Conservation (phyloP, 2,797 vertebrate genomes). For the Bucorvus abyssinicus region DNA sequence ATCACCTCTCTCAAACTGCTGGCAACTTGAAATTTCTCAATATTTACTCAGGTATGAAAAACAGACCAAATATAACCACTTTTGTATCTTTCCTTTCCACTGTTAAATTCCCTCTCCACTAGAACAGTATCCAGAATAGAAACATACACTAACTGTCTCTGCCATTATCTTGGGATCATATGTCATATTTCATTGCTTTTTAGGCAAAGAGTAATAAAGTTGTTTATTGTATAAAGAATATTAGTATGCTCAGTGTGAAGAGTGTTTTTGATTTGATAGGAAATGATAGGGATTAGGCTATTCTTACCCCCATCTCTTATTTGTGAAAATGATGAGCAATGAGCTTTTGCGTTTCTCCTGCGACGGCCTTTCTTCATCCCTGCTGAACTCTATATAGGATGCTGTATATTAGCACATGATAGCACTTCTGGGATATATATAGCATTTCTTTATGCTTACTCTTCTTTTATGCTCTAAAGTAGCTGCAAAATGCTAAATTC, state of each 20-base stretch:
- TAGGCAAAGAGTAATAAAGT: neutral
- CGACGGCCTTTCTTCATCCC: neutral
- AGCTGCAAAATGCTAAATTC: conserved; percentile 22
- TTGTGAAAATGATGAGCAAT: neutral
- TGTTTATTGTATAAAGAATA: neutral
- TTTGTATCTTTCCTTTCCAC: neutral
- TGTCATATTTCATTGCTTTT: neutral
- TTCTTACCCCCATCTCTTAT: neutral
- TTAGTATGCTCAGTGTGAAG: neutral
- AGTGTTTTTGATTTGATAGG: neutral
- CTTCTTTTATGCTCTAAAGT: neutral
- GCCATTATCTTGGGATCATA: neutral
- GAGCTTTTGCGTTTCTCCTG: neutral
- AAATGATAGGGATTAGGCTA: neutral
- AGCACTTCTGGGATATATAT: neutral
- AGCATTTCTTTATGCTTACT: neutral
- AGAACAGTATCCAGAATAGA: neutral
- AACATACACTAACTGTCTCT: neutral
- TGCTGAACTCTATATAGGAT: neutral
- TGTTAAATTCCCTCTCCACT: neutral
- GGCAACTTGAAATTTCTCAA: neutral
- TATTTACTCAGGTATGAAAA: neutral
- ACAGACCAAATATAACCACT: neutral
- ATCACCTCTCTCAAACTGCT: neutral
- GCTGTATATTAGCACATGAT: neutral